These are phyloP conservation scores for Cancer borealis DNA, from an alignment of 2,888 invertebrate genomes.

Conservation along the genomic window DNA sequence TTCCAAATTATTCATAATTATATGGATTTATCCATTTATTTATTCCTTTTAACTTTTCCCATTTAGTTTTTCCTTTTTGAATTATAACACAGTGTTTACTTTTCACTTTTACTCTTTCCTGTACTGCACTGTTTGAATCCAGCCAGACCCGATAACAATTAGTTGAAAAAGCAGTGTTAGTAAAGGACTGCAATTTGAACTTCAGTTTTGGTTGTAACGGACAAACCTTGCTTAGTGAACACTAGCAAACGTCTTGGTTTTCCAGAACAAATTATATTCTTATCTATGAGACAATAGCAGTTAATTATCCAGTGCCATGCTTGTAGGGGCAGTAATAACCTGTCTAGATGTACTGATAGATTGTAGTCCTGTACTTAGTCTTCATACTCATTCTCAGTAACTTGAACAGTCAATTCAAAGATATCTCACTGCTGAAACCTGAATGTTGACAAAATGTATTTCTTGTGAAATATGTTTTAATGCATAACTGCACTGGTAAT, in stretches of 20 bases:
- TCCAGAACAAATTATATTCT: not conserved
- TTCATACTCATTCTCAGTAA: not conserved
- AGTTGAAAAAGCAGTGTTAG: not conserved
- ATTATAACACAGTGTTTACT: not conserved
- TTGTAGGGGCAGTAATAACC: not conserved
- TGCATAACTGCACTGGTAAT: conserved; percentile 26
- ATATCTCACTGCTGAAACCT: not conserved
- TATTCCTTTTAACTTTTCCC: not conserved
- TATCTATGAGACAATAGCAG: not conserved
- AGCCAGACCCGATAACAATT: not conserved
- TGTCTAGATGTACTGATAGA: not conserved
- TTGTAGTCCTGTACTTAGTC: not conserved
- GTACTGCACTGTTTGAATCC: not conserved
- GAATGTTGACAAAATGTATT: not conserved
- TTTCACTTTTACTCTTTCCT: not conserved
- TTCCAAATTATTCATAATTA: not conserved
- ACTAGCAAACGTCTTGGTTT: not conserved
- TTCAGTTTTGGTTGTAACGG: not conserved
- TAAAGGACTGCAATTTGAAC: not conserved
- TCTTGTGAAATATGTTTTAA: not conserved
- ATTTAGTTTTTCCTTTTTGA: not conserved
- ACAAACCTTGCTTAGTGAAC: not conserved
- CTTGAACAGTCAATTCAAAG: not conserved
- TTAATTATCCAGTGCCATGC: not conserved
- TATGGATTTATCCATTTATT: not conserved